Conservation (phyloP, 2,113 vertebrate species). For the Piaya cayana region DNA sequence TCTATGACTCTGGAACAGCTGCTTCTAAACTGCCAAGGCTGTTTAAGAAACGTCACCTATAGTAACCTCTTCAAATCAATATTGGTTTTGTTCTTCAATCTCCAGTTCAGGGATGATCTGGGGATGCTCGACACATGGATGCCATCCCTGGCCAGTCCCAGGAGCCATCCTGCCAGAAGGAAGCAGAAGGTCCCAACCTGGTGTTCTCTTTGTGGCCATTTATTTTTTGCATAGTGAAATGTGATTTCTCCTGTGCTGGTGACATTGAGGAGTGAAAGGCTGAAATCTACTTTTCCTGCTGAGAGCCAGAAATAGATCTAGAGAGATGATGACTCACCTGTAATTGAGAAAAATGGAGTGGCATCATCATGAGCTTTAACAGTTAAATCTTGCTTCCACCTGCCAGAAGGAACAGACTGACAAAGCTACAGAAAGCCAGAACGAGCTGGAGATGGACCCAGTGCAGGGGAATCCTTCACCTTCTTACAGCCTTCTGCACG, state of each 20-base stretch:
- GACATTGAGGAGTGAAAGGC: background rate
- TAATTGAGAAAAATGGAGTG: background rate
- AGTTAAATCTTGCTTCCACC: background rate
- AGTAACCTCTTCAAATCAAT: background rate
- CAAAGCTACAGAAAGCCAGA: background rate
- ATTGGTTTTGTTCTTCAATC: background rate
- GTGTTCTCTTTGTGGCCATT: accelerated
- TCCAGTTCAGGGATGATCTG: background rate
- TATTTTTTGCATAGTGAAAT: background rate
- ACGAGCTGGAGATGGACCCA: background rate
- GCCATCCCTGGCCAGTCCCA: background rate
- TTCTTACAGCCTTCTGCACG: accelerated
- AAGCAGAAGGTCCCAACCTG: background rate
- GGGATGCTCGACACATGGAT: background rate
- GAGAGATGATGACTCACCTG: slow-evolving; percentile 60
- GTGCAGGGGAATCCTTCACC: accelerated
- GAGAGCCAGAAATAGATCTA: slow-evolving; percentile 50
- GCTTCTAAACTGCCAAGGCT: background rate
- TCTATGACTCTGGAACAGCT: background rate
- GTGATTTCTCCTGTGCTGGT: background rate
- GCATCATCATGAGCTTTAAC: background rate
- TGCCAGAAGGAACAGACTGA: background rate
- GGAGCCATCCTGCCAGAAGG: background rate
- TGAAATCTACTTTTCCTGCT: background rate
- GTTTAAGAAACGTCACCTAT: background rate